These are phyloP conservation scores for Orchestes rusci DNA, from an alignment of 2,888 invertebrate species.

Conservation along the genomic window DNA sequence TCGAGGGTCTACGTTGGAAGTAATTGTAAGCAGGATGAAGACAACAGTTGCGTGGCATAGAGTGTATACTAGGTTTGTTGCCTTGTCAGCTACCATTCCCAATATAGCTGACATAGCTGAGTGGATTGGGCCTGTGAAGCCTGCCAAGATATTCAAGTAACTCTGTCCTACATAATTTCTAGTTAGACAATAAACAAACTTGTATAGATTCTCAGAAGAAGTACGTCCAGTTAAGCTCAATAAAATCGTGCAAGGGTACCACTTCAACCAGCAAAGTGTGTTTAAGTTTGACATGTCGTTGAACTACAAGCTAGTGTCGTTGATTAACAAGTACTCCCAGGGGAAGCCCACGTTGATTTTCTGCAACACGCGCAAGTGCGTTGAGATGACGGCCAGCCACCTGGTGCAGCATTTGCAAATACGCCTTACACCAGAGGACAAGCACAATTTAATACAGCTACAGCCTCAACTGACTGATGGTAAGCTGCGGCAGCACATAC, in stretches of 20 bases:
- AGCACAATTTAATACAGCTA: conserved; percentile 44
- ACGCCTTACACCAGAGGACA: conserved; percentile 45
- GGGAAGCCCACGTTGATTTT: conserved; percentile 72
- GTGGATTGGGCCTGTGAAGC: conserved; percentile 55
- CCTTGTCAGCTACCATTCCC: conserved; percentile 72
- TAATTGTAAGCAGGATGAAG: conserved; percentile 73
- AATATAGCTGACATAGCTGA: conserved; percentile 68
- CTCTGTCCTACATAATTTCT: no score
- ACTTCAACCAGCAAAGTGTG: conserved; percentile 50
- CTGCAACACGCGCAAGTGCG: conserved; percentile 70
- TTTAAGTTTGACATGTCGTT: conserved; percentile 72
- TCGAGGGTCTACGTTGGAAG: conserved; percentile 71
- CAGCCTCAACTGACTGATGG: conserved; percentile 37
- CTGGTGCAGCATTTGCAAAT: conserved; percentile 55
- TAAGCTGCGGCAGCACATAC: conserved; percentile 45
- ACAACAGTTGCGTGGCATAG: conserved; percentile 49
- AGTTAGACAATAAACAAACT: background rate
- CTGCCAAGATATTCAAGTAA: conserved; percentile 51
- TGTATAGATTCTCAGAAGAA: conserved; percentile 59
- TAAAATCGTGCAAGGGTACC: conserved; percentile 65
- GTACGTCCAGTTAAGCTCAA: conserved; percentile 67
- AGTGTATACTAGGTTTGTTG: conserved; percentile 56
- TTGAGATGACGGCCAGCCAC: conserved; percentile 59
- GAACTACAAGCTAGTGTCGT: conserved; percentile 63
- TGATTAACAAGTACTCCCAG: conserved; percentile 63